Evolutionary conservation across 2,113 vertebrate species (phyloP).

Genomic region (Lagopus muta): DNA sequence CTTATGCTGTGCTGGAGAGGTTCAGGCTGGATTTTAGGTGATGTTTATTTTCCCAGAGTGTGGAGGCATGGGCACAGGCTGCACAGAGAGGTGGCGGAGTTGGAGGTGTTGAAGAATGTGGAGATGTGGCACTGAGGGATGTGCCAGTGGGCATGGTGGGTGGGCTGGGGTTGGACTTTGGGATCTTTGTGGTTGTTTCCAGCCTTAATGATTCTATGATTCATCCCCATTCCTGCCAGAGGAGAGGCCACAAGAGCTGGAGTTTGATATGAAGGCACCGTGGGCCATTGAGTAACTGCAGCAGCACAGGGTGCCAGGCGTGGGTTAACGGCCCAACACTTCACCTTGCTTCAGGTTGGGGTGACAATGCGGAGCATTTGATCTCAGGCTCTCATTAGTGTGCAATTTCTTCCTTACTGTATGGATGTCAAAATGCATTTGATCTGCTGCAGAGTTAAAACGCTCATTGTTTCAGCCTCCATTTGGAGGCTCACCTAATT

Average conservation of each 20-base stretch:
- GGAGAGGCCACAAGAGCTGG: not conserved
- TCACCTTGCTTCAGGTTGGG: not conserved
- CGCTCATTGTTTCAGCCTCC: constrained; percentile 5
- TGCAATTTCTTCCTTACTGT: not conserved
- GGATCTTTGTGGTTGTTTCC: no score
- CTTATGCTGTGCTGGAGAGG: no score
- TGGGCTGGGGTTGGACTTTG: no score
- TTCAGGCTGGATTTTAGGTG: no score
- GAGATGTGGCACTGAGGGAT: no score
- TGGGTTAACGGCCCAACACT: not conserved
- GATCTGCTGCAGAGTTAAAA: constrained; percentile 15
- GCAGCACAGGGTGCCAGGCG: not conserved
- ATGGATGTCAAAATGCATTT: not conserved
- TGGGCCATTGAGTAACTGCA: not conserved
- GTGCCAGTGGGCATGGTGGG: no score
- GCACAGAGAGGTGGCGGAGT: no score
- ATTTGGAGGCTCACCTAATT: constrained; percentile 19
- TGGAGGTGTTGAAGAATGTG: no score
- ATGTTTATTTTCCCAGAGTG: no score
- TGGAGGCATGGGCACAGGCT: no score
- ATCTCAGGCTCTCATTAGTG: constrained; percentile 1
- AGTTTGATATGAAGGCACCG: not conserved
- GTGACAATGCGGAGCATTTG: constrained; percentile 15
- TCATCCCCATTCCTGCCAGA: not conserved
- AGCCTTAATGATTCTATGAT: no score